phyloP scores from a whole-genome alignment of 2,797 vertebrate genomes.

The Agapornis canus region DNA sequence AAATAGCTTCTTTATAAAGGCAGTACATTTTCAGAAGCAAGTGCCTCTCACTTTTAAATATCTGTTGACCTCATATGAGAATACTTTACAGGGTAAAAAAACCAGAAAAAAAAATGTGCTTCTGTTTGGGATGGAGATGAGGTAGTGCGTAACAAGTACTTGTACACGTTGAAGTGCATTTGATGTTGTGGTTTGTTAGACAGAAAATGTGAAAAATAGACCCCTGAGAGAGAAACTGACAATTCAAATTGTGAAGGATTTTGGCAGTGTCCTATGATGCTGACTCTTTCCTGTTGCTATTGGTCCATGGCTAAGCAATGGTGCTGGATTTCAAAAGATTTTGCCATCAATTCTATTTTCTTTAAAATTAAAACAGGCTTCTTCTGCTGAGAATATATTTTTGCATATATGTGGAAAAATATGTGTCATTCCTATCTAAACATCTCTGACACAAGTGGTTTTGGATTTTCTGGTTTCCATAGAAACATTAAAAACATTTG shows the following conservation, averaged over 20 bases:
- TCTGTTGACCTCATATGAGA: not conserved
- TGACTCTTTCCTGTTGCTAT: rapidly evolving
- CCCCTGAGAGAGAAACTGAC: not conserved
- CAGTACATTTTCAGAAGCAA: not conserved
- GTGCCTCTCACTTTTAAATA: not conserved
- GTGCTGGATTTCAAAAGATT: not conserved
- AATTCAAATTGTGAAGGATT: not conserved
- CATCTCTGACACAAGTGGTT: not conserved
- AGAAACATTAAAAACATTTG: slow-evolving; percentile 34
- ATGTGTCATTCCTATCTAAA: not conserved
- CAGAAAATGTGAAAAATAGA: not conserved
- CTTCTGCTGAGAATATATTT: not conserved
- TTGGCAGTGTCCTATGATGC: not conserved
- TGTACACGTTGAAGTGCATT: not conserved
- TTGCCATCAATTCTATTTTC: not conserved
- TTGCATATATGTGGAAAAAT: not conserved
- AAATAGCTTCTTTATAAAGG: not conserved
- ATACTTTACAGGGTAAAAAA: not conserved
- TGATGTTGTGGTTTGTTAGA: not conserved
- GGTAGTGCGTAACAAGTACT: not conserved
- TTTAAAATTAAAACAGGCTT: not conserved
- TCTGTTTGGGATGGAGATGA: not conserved
- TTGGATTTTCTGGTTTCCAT: slow-evolving; percentile 35
- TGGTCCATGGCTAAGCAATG: not conserved
- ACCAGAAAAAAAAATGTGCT: not conserved